Evolutionary conservation across 1,140 invertebrate species (phyloP).

Genomic region (Drosophila busckii): DNA sequence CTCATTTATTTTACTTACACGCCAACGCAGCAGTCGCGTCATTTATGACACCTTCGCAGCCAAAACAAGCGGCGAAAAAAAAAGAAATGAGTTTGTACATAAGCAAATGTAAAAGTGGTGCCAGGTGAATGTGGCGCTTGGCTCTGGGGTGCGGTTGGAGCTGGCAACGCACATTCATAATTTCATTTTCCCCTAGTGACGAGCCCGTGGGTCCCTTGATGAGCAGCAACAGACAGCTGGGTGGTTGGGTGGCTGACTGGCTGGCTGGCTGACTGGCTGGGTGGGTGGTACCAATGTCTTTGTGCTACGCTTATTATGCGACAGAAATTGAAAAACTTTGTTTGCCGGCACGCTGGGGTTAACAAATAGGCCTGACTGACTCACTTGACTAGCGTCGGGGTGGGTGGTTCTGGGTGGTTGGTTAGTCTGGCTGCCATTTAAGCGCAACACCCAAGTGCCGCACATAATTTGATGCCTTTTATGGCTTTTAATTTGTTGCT

Average conservation of each 20-base stretch:
- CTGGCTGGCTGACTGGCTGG: not conserved
- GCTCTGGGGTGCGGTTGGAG: conserved; percentile 66
- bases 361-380: conserved; percentile 60
- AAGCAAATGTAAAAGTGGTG: conserved; percentile 12
- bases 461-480: conserved; percentile 75
- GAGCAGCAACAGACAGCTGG: not conserved
- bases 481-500: conserved; percentile 72
- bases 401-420: not conserved
- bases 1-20: conserved; percentile 77
- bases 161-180: conserved; percentile 69
- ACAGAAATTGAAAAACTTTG: conserved; percentile 77
- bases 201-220: conserved; percentile 1
- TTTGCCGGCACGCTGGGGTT: conserved; percentile 69
- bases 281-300: conserved; percentile 13
- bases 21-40: conserved; percentile 56
- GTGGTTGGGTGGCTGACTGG: not conserved
- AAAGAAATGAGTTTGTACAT: not conserved
- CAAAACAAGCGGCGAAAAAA: conserved; percentile 20
- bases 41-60: conserved; percentile 75
- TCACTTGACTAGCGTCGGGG: conserved; percentile 2
- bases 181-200: conserved; percentile 60
- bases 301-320: conserved; percentile 72
- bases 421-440: conserved; percentile 14
- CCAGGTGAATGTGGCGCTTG: conserved; percentile 36
- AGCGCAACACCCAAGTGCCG: conserved; percentile 55